Evolutionary conservation across 2,113 vertebrate genomes (phyloP).

Genomic region (Amphiprion percula): DNA sequence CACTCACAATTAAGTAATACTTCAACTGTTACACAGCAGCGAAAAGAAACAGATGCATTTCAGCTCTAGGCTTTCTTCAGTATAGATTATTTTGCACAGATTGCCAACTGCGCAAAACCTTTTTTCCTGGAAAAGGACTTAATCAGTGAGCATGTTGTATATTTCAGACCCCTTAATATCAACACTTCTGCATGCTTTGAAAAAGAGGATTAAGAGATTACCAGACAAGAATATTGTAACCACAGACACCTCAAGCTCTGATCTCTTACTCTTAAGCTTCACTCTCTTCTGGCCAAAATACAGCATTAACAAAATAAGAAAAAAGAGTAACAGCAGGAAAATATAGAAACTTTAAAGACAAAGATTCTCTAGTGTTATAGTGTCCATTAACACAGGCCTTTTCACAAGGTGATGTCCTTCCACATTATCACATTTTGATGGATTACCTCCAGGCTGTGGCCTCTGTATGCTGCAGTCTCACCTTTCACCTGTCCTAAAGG

Average conservation of each 20-base stretch:
- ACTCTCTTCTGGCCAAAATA: not conserved
- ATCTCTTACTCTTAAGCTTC: not conserved
- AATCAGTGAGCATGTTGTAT: not conserved
- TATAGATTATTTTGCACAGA: too few species aligned
- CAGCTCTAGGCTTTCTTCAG: too few species aligned
- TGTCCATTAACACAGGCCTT: not conserved
- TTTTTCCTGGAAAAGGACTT: not conserved
- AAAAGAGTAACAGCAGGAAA: not conserved
- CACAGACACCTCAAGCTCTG: not conserved
- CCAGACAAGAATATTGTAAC: not conserved
- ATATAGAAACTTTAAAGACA: not conserved
- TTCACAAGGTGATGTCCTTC: not conserved
- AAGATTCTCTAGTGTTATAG: not conserved
- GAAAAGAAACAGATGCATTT: too few species aligned
- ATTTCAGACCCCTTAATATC: constrained; percentile 15
- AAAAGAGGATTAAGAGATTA: constrained; percentile 13
- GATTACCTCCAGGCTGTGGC: constrained; percentile 17
- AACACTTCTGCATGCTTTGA: not conserved
- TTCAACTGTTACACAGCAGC: too few species aligned
- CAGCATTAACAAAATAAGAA: not conserved
- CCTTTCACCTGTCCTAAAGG: constrained; percentile 35
- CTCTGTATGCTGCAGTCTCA: constrained; percentile 19
- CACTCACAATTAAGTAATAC: too few species aligned
- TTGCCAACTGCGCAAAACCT: too few species aligned
- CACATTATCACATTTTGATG: not conserved